A percentile compares a stretch with the other conserved stretches of the same genome.
Evolutionary conservation across 2,888 invertebrate genomes (phyloP).

Genomic region (Heliothis peltigera): DNA sequence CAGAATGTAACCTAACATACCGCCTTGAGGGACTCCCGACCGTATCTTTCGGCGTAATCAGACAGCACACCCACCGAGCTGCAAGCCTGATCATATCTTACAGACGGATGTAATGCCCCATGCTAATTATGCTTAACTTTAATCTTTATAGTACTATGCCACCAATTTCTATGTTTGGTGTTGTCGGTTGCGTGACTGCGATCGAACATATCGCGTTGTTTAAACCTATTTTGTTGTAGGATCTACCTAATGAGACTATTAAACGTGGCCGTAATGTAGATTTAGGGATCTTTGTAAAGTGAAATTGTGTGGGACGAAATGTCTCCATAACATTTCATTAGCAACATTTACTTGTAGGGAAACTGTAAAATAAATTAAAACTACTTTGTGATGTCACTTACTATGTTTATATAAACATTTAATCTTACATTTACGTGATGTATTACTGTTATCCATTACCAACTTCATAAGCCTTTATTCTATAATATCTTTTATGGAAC

Average conservation of each 20-base stretch:
- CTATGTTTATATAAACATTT: not conserved
- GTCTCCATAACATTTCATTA: slow-evolving; percentile 37
- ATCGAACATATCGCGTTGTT: slow-evolving; percentile 57
- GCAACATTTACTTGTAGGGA: not conserved
- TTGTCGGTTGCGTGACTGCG: slow-evolving; percentile 65
- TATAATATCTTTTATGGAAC: slow-evolving; percentile 24
- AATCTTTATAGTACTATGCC: slow-evolving; percentile 66
- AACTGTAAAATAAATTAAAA: not conserved
- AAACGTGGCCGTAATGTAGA: slow-evolving; percentile 30
- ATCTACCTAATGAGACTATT: slow-evolving; percentile 57
- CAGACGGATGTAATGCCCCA: slow-evolving; percentile 47
- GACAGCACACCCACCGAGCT: slow-evolving; percentile 55
- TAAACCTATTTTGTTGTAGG: slow-evolving; percentile 55
- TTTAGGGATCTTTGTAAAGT: slow-evolving; percentile 40
- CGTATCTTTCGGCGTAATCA: slow-evolving; percentile 51
- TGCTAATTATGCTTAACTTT: slow-evolving; percentile 67
- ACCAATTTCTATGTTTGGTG: slow-evolving; percentile 63
- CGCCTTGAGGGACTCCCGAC: slow-evolving; percentile 45
- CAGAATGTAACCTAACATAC: slow-evolving; percentile 41
- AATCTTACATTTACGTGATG: not conserved
- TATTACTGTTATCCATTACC: slow-evolving; percentile 6
- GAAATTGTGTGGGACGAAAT: slow-evolving; percentile 46
- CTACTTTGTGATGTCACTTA: slow-evolving; percentile 4
- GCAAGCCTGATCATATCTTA: slow-evolving; percentile 56
- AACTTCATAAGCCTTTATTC: slow-evolving; percentile 11